These are phyloP conservation scores for Rhinichthys osculus DNA, from an alignment of 2,797 vertebrate genomes.

Conservation along the genomic window DNA sequence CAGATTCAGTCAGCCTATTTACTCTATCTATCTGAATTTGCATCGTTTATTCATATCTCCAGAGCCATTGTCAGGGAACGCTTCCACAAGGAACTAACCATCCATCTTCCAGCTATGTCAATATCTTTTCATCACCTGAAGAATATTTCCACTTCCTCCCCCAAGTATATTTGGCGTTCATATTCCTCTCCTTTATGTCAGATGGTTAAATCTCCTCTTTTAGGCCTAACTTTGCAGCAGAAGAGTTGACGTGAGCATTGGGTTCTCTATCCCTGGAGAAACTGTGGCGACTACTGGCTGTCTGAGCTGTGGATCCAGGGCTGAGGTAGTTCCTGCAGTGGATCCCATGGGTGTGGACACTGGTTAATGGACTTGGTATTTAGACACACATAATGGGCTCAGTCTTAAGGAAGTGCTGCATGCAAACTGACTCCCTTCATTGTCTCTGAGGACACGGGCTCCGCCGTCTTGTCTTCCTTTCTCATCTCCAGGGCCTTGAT, in stretches of 20 bases:
- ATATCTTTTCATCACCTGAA: conserved; percentile 32
- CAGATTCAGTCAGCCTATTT: conserved; percentile 29
- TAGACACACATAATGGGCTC: conserved; percentile 67
- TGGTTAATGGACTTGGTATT: conserved; percentile 64
- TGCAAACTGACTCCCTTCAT: conserved; percentile 47
- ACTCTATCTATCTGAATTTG: conserved; percentile 10
- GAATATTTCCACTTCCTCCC: background rate
- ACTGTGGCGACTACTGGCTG: conserved; percentile 49
- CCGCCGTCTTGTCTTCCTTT: conserved; percentile 54
- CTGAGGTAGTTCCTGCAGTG: conserved; percentile 47
- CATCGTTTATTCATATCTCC: conserved; percentile 31
- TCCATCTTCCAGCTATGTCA: conserved; percentile 1
- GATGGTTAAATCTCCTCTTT: conserved; percentile 25
- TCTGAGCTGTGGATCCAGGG: conserved; percentile 50
- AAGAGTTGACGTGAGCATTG: conserved; percentile 19
- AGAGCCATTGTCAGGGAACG: conserved; percentile 8
- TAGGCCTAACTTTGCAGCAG: conserved; percentile 20
- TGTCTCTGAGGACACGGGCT: conserved; percentile 43
- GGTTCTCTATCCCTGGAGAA: conserved; percentile 45
- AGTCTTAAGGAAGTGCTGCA: conserved; percentile 57
- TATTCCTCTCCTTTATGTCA: background rate
- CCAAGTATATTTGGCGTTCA: background rate
- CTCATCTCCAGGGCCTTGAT: conserved; percentile 55
- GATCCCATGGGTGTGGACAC: conserved; percentile 57
- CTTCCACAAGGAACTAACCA: conserved; percentile 7